Percentiles rank a stretch among this genome's conserved stretches.
Conservation (phyloP, 2,797 vertebrate species). For the Micromesistius poutassou region DNA sequence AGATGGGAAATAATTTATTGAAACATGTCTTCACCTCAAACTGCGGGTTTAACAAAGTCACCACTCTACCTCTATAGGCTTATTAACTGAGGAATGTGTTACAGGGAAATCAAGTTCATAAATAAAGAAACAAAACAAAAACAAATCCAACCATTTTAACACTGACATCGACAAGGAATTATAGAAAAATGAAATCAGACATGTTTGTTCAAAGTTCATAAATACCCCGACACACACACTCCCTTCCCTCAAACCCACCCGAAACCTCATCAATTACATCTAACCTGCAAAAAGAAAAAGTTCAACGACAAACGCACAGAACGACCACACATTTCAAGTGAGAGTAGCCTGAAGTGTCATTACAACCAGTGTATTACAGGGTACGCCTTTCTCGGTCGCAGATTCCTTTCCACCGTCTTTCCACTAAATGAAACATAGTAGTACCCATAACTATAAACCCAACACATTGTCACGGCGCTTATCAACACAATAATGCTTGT, state of each 20-base stretch:
- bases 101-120: constrained; percentile 48
- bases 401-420: constrained; percentile 7
- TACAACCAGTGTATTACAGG: constrained; percentile 57
- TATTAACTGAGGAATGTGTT: constrained; percentile 37
- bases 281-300: constrained; percentile 53
- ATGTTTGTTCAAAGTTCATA: constrained; percentile 48
- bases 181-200: constrained; percentile 56
- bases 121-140: constrained; percentile 41
- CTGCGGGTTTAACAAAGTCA: constrained; percentile 49
- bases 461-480: not conserved
- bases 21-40: constrained; percentile 45
- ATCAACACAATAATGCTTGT: constrained; percentile 18
- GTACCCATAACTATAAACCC: not conserved
- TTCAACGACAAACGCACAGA: constrained; percentile 57
- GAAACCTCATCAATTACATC: constrained; percentile 40
- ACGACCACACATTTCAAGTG: constrained; percentile 59
- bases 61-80: constrained; percentile 42
- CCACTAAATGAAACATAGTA: constrained; percentile 29
- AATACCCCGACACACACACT: constrained; percentile 37
- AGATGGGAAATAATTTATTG: constrained; percentile 53
- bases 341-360: constrained; percentile 57
- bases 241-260: constrained; percentile 17
- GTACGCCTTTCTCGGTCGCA: constrained; percentile 50
- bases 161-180: constrained; percentile 61
- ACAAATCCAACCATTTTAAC: constrained; percentile 50